phyloP scores from a whole-genome alignment of 2,888 invertebrate species.

The Catonia carolina region DNA sequence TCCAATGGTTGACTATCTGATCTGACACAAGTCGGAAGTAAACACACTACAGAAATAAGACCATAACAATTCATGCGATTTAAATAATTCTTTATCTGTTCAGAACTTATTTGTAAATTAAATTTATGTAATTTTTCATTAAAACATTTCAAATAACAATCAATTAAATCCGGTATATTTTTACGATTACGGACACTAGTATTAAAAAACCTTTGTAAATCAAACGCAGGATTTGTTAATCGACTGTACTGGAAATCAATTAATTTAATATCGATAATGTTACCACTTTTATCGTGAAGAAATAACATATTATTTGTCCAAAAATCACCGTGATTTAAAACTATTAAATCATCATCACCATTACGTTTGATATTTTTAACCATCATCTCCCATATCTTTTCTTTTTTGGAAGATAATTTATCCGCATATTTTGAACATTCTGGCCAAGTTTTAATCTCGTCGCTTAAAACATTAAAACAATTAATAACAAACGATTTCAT shows the following conservation, averaged over 20 bases:
- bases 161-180: not conserved
- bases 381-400: not conserved
- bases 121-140: not conserved
- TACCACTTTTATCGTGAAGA: conserved; percentile 17
- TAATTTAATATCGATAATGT: conserved; percentile 20
- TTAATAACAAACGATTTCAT: not conserved
- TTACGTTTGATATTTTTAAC: not conserved
- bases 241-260: conserved; percentile 25
- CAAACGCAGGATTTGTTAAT: conserved; percentile 24
- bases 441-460: not conserved
- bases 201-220: conserved; percentile 25
- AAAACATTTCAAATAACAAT: not conserved
- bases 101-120: too few relatives aligned
- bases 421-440: not conserved
- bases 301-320: conserved; percentile 30
- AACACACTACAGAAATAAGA: too few relatives aligned
- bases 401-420: not conserved
- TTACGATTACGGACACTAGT: conserved; percentile 1
- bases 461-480: not conserved
- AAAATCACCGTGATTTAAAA: conserved; percentile 26
- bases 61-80: too few relatives aligned
- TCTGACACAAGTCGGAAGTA: too few relatives aligned
- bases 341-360: conserved; percentile 14
- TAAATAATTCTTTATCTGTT: too few relatives aligned
- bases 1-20: too few relatives aligned